phyloP scores from a whole-genome alignment of 2,888 invertebrate species.

The Schizotus pectinicornis region DNA sequence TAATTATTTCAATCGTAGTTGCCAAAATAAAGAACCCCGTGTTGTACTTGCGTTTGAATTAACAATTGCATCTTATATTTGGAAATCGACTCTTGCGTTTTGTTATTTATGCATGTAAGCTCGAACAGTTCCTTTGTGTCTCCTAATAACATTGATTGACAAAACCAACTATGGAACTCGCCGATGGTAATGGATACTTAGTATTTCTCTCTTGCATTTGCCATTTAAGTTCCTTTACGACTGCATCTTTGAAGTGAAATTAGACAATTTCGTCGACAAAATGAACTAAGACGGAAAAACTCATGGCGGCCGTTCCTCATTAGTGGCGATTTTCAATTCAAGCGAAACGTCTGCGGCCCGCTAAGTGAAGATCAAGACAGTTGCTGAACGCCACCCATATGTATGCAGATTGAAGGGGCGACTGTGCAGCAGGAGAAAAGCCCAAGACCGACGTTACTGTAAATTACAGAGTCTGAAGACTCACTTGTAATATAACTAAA shows the following conservation, averaged over 20 bases:
- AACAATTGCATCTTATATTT: too few species aligned
- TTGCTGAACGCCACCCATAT: conserved; percentile 11
- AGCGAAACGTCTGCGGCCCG: conserved; percentile 24
- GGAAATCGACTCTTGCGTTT: too few species aligned
- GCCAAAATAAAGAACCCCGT: too few species aligned
- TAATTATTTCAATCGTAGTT: too few species aligned
- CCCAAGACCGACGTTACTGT: conserved; percentile 10
- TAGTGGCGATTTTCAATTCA: conserved; percentile 42
- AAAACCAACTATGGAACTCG: too few species aligned
- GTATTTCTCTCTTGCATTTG: too few species aligned
- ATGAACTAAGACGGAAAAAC: conserved; percentile 39
- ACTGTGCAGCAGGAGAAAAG: conserved; percentile 5
- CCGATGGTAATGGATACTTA: too few species aligned
- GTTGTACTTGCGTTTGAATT: too few species aligned
- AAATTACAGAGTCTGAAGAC: conserved; percentile 22
- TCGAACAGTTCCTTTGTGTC: too few species aligned
- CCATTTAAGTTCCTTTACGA: conserved; percentile 1
- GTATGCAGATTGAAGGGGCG: conserved; percentile 23
- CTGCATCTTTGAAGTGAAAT: conserved; percentile 17
- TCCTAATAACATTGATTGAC: too few species aligned
- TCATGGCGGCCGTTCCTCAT: conserved; percentile 34
- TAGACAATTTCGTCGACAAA: conserved; percentile 16
- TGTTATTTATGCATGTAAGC: too few species aligned
- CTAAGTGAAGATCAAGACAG: conserved; percentile 1
- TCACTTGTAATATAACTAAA: conserved; percentile 22